These are phyloP conservation scores for Polietes domitor DNA, from an alignment of 2,888 invertebrate genomes.

Conservation along the genomic window DNA sequence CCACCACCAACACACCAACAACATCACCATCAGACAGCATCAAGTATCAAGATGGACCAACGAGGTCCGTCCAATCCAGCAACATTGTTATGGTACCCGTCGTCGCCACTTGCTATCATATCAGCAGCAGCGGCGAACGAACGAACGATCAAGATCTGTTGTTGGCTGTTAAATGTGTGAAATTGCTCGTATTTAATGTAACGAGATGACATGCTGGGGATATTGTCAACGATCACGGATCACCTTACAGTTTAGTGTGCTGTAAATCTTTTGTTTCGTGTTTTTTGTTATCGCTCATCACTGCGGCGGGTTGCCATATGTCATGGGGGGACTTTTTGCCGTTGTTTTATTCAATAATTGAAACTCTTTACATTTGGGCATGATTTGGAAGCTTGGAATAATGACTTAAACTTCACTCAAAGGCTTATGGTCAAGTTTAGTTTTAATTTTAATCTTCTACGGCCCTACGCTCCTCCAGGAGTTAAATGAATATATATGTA, in stretches of 20 bases:
- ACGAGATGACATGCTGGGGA: constrained; percentile 74
- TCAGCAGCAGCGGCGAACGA: too few species aligned
- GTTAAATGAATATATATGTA: too few species aligned
- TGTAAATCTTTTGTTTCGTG: neutral
- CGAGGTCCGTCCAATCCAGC: neutral
- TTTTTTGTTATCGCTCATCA: constrained; percentile 29
- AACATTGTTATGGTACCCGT: neutral
- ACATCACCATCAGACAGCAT: neutral
- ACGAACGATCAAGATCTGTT: constrained; percentile 54
- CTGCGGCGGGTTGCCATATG: constrained; percentile 56
- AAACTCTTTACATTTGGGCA: too few species aligned
- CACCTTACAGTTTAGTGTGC: constrained; percentile 43
- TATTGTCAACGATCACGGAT: constrained; percentile 72
- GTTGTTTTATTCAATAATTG: too few species aligned
- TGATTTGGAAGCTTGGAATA: too few species aligned
- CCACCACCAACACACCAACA: neutral
- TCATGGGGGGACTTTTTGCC: too few species aligned
- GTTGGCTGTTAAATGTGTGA: constrained; percentile 69
- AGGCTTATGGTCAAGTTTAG: too few species aligned
- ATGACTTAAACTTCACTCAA: too few species aligned
- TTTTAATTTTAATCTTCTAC: too few species aligned
- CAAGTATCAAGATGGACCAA: neutral
- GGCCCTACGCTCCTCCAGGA: too few species aligned
- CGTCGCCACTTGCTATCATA: constrained; percentile 27
- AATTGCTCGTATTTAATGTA: constrained; percentile 76